Evolutionary conservation across 2,888 invertebrate genomes (phyloP).

Genomic region (Smittia sp.): DNA sequence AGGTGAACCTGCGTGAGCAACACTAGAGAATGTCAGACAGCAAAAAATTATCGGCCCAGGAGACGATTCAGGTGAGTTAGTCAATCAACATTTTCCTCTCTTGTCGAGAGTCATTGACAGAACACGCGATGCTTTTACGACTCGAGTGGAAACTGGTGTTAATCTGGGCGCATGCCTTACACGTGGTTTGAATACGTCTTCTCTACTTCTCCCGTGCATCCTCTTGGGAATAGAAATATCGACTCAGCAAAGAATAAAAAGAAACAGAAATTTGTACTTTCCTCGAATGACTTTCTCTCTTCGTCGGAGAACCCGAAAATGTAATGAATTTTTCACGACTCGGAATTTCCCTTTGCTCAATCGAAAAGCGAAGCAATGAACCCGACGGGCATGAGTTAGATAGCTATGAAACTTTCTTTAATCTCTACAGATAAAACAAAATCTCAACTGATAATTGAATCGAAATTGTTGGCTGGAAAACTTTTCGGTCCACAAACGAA

Average conservation of each 20-base stretch:
- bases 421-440: not conserved
- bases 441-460: slow-evolving; percentile 1
- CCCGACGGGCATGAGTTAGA: not conserved
- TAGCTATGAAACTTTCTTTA: slow-evolving; percentile 1
- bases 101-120: not conserved
- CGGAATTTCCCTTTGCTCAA: slow-evolving; percentile 1
- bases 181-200: not conserved
- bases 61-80: slow-evolving; percentile 51
- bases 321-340: slow-evolving; percentile 28
- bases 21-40: slow-evolving; percentile 3
- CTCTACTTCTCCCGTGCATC: not conserved
- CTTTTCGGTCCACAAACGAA: not conserved
- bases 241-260: not conserved
- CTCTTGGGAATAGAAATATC: slow-evolving; percentile 10
- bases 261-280: not conserved
- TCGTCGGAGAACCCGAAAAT: not conserved
- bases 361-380: not conserved
- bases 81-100: too few relatives aligned
- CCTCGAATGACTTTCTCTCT: not conserved
- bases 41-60: slow-evolving; percentile 53
- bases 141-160: too few relatives aligned
- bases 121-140: not conserved
- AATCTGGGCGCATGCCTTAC: not conserved
- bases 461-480: not conserved
- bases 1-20: not conserved